These are phyloP conservation scores for Elephas maximus DNA, from an alignment of 2,113 vertebrate species.

Conservation along the genomic window DNA sequence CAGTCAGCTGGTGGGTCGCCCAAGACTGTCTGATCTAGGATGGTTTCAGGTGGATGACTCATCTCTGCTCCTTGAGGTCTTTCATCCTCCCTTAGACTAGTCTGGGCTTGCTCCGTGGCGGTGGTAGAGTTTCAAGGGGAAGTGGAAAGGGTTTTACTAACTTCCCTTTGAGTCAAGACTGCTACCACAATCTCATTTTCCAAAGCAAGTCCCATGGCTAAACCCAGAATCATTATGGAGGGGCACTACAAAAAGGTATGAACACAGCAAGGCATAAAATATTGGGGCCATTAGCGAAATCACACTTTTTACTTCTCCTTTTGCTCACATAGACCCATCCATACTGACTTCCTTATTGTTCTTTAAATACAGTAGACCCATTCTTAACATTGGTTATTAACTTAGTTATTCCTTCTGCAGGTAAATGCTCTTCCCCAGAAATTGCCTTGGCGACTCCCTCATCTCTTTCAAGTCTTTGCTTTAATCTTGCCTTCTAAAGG, in stretches of 20 bases:
- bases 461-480: background rate
- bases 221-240: background rate
- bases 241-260: background rate
- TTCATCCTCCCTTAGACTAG: background rate
- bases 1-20: background rate
- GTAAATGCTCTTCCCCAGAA: background rate
- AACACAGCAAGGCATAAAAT: background rate
- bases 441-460: background rate
- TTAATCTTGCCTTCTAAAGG: background rate
- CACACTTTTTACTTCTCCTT: background rate
- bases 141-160: background rate
- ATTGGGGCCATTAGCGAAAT: background rate
- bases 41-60: background rate
- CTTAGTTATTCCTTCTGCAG: background rate
- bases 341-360: background rate
- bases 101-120: background rate
- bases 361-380: background rate
- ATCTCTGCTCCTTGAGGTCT: background rate
- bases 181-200: background rate
- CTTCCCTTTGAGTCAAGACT: background rate
- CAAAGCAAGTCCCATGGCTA: background rate
- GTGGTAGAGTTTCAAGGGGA: background rate
- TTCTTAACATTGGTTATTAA: background rate
- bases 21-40: background rate
- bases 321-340: background rate